These are phyloP conservation scores for Megaceryle alcyon DNA, from an alignment of 2,797 vertebrate genomes.

Conservation along the genomic window DNA sequence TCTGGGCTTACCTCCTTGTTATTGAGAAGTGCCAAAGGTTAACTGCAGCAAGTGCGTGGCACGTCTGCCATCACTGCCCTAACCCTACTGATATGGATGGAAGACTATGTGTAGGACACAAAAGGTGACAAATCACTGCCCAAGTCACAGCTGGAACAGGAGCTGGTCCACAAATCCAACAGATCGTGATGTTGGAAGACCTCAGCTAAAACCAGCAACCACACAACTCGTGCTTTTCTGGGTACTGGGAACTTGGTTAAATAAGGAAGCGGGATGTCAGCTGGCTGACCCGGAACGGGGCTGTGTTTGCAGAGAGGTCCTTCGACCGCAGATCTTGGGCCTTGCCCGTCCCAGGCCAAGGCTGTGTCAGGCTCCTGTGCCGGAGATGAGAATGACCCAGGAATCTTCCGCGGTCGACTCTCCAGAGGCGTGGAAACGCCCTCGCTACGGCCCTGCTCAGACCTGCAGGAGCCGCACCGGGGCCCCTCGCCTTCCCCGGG, in stretches of 20 bases:
- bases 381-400: not conserved
- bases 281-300: not conserved
- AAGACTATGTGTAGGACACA: fast-evolving
- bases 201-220: not conserved
- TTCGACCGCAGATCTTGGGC: fast-evolving
- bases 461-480: not conserved
- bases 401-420: too few species aligned
- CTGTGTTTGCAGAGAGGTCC: not conserved
- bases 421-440: not conserved
- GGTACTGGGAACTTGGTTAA: fast-evolving
- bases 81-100: fast-evolving
- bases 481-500: not conserved
- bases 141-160: not conserved
- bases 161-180: not conserved
- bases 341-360: fast-evolving
- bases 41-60: fast-evolving
- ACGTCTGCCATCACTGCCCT: fast-evolving
- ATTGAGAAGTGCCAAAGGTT: not conserved
- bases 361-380: not conserved
- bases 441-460: not conserved
- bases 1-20: not conserved
- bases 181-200: fast-evolving
- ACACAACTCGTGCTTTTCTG: not conserved
- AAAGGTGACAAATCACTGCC: not conserved
- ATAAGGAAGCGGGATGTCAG: fast-evolving